A percentile compares a stretch with the other conserved stretches of the same genome.
phyloP scores from a whole-genome alignment of 2,113 vertebrate genomes.

The Chaetorhynchus papuensis region DNA sequence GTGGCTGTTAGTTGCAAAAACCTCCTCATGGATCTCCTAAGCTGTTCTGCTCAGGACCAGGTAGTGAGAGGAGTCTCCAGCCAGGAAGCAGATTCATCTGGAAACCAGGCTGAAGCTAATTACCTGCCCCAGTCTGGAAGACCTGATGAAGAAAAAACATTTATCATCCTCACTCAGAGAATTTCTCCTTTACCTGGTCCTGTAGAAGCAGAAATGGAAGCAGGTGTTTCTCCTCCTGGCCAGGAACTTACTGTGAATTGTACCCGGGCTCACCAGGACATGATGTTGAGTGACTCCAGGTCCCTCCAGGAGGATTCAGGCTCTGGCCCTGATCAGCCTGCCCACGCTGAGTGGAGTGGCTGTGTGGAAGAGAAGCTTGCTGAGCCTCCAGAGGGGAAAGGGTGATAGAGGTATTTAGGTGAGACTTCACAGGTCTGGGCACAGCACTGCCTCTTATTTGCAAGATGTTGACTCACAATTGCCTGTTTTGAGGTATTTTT shows the following conservation, averaged over 20 bases:
- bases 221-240: not conserved
- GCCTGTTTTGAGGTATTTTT: not conserved
- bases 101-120: not conserved
- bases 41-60: slow-evolving; percentile 44
- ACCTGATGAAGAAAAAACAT: not conserved
- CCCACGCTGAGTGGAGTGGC: not conserved
- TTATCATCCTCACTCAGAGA: not conserved
- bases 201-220: not conserved
- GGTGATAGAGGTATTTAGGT: not conserved
- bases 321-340: not conserved
- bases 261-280: not conserved
- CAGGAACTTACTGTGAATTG: not conserved
- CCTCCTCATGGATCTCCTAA: slow-evolving; percentile 78
- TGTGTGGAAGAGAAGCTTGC: not conserved
- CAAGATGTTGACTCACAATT: accelerated
- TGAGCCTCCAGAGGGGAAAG: not conserved
- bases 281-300: accelerated
- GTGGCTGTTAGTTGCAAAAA: slow-evolving; percentile 86
- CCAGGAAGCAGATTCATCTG: not conserved
- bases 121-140: not conserved
- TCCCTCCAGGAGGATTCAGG: not conserved
- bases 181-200: not conserved
- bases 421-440: not conserved
- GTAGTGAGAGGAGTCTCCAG: not conserved
- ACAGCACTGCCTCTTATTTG: not conserved